Conservation (phyloP, 2,888 invertebrate species). For the Meta bourneti region DNA sequence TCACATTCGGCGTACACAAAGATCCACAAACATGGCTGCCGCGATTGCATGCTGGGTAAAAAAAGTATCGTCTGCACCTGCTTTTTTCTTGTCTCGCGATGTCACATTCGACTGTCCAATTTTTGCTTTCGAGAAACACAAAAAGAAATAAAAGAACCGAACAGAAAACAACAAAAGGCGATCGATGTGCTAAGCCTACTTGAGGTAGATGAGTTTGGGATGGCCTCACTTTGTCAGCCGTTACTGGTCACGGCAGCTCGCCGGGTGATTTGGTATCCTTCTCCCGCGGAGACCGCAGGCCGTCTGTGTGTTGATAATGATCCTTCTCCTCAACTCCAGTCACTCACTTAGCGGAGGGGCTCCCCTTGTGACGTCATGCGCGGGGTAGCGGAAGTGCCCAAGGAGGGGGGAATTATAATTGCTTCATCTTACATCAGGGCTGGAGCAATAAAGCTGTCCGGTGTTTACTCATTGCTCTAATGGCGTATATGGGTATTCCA, state of each 20-base stretch:
- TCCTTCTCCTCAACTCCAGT: conserved; percentile 40
- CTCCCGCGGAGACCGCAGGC: conserved; percentile 69
- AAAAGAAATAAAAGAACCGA: conserved; percentile 7
- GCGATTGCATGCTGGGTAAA: conserved; percentile 74
- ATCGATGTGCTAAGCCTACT: conserved; percentile 45
- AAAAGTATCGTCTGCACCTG: conserved; percentile 61
- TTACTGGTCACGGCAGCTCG: conserved; percentile 27
- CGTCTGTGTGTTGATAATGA: conserved; percentile 64
- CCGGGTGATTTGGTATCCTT: conserved; percentile 31
- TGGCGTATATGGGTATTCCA: not conserved
- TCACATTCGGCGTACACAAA: conserved; percentile 48
- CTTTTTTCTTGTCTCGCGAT: conserved; percentile 37
- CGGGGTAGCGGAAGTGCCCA: conserved; percentile 38
- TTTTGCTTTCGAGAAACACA: no score
- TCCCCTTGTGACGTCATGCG: conserved; percentile 68
- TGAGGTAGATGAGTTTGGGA: conserved; percentile 66
- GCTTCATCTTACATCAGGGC: conserved; percentile 34
- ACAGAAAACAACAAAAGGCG: conserved; percentile 4
- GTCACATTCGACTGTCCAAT: no score
- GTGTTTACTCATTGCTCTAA: not conserved
- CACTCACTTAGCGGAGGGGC: conserved; percentile 56
- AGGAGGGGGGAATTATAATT: conserved; percentile 12
- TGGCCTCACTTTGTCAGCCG: conserved; percentile 52
- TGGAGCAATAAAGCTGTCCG: conserved; percentile 34
- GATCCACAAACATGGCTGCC: conserved; percentile 72